Conservation (phyloP, 2,888 invertebrate species). For the Biston stratarius region DNA sequence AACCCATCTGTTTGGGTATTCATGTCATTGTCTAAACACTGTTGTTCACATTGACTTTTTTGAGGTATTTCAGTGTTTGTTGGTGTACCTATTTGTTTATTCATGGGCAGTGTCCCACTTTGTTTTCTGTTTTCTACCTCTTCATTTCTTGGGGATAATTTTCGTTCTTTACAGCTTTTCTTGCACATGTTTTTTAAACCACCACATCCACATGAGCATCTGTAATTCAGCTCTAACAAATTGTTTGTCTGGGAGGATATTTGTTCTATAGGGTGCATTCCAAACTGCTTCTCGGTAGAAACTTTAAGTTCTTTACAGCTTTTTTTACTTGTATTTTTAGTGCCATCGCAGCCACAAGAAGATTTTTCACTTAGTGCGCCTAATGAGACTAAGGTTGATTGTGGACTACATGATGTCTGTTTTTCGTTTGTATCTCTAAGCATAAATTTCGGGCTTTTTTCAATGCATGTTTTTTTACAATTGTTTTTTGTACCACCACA, state of each 20-base stretch:
- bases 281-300: slow-evolving; percentile 6
- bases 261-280: slow-evolving; percentile 8
- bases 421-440: neutral
- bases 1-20: neutral
- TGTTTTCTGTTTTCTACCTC: neutral
- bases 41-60: neutral
- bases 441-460: neutral
- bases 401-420: neutral
- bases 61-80: neutral
- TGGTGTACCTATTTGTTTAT: neutral
- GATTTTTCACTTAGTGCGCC: slow-evolving; percentile 4
- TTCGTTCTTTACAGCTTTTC: slow-evolving; percentile 2
- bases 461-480: slow-evolving; percentile 2
- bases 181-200: slow-evolving; percentile 2
- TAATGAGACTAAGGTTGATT: neutral
- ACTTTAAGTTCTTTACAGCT: slow-evolving; percentile 5
- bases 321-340: slow-evolving; percentile 9
- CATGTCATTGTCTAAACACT: neutral
- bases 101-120: neutral
- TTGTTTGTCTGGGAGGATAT: slow-evolving; percentile 1
- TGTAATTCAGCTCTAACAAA: neutral
- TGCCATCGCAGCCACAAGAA: slow-evolving; percentile 14
- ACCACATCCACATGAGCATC: slow-evolving; percentile 21
- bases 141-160: neutral
- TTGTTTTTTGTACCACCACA: neutral